A percentile compares a stretch with the other conserved stretches of the same genome.
Conservation (phyloP, 2,888 invertebrate genomes). For the Rhagophthalmus giganteus region DNA sequence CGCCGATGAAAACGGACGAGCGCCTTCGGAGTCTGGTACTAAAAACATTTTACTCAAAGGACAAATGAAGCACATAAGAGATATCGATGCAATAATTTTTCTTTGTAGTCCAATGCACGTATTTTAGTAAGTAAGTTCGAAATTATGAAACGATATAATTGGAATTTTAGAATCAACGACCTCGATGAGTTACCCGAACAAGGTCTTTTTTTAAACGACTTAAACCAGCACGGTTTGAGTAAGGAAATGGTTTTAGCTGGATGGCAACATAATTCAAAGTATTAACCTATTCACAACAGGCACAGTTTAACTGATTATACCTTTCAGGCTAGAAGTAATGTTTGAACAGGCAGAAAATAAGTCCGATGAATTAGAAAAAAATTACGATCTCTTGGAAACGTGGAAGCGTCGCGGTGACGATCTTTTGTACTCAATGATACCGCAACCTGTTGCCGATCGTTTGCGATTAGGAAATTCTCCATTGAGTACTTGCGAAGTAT, state of each 20-base stretch:
- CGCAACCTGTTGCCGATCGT: constrained; percentile 77
- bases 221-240: constrained; percentile 82
- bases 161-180: constrained; percentile 69
- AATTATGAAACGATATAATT: no score
- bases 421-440: constrained; percentile 88
- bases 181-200: constrained; percentile 78
- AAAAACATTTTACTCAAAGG: constrained; percentile 77
- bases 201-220: constrained; percentile 76
- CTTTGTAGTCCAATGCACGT: constrained; percentile 84
- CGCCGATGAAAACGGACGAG: no score
- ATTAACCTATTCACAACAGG: no score
- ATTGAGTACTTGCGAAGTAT: constrained; percentile 75
- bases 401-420: constrained; percentile 86
- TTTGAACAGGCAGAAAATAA: constrained; percentile 79
- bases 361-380: constrained; percentile 75
- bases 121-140: no score
- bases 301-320: no score
- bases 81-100: constrained; percentile 80
- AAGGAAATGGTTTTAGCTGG: constrained; percentile 79
- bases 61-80: constrained; percentile 79
- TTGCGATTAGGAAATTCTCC: constrained; percentile 74
- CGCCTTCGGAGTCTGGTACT: constrained; percentile 57
- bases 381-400: constrained; percentile 73
- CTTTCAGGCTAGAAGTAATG: constrained; percentile 69
- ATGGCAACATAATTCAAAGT: constrained; percentile 79